Evolutionary conservation across 2,113 vertebrate species (phyloP).

Genomic region (Bos taurus): DNA sequence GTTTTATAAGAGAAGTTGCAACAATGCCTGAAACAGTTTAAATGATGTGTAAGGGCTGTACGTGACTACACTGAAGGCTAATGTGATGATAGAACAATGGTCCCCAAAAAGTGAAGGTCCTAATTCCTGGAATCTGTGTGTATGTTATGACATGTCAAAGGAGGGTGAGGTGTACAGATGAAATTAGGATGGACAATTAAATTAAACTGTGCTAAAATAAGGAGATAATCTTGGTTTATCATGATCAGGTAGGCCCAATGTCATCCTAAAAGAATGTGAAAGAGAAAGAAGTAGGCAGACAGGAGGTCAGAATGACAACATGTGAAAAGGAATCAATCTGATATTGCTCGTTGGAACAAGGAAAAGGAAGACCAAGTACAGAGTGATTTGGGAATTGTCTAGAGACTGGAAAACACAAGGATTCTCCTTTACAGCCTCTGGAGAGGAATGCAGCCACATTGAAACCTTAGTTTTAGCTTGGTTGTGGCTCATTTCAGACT

Average conservation of each 20-base stretch:
- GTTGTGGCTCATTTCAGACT: not conserved
- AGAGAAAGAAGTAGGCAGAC: not conserved
- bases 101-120: not conserved
- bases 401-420: not conserved
- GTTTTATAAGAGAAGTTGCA: not conserved
- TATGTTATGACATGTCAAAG: no score
- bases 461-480: not conserved
- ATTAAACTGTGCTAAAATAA: not conserved
- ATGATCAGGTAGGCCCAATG: not conserved
- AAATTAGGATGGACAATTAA: not conserved
- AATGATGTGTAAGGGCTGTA: fast-evolving
- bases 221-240: not conserved
- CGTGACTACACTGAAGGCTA: not conserved
- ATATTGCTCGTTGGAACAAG: not conserved
- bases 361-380: not conserved
- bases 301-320: not conserved
- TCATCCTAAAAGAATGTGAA: not conserved
- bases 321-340: not conserved
- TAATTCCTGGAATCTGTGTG: not conserved
- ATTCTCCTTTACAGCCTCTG: not conserved
- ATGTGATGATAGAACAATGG: not conserved
- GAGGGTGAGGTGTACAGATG: not conserved
- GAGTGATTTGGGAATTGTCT: fast-evolving
- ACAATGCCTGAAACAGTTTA: not conserved
- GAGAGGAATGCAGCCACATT: fast-evolving